Evolutionary conservation across 2,113 vertebrate genomes (phyloP), one percentile per base, ranked within the genome.

Genomic region (Eptesicus fuscus): DNA sequence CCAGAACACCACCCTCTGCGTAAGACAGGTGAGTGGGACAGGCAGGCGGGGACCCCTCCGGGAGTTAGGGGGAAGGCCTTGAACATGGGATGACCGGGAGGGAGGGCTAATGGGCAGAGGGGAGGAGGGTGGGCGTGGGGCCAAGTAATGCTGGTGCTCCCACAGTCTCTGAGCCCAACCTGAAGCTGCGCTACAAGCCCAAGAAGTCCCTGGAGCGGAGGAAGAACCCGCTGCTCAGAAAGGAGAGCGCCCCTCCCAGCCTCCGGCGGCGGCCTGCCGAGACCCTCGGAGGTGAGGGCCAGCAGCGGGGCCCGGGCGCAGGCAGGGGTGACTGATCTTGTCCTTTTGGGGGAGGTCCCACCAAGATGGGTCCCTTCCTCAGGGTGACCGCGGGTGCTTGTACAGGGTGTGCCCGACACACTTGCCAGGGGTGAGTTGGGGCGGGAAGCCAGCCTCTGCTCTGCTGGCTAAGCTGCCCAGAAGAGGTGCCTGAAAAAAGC

Each of bases 161-260:
- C 44, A 0, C 96, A 99, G 99, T 99, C 0, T 99, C 99, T 0
- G 99, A 99, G 98, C 99, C 99, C 97, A 99, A 99, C 97, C 98
- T 99, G 97, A 99, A 99, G 98, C 98, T 98, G 95, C 99, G 99
- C 23, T 99, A 99, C 98, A 99, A 99, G 95, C 97, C 99, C 95
- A 99, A 99, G 98, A 99, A 99, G 97, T 98, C 99, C 88, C 98
- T 99, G 78, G 99, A 98, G 83, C 98, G 98, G 44, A 98, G 99
- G 93, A 99, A 99, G 97, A 99, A 99, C 93, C 99, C 99, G 0
- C 98, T 99, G 95, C 99, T 98, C 2, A 98, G 99, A 7, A 99
- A 99, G 98, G 99, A 99, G 97, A 99, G 99, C 0, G 99, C 99
- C 2, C 99, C 99, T 0, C 98, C 99, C 44, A 97, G 98, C 22